phyloP scores from a whole-genome alignment of 2,797 vertebrate genomes.

The Otolemur crassicaudatus region DNA sequence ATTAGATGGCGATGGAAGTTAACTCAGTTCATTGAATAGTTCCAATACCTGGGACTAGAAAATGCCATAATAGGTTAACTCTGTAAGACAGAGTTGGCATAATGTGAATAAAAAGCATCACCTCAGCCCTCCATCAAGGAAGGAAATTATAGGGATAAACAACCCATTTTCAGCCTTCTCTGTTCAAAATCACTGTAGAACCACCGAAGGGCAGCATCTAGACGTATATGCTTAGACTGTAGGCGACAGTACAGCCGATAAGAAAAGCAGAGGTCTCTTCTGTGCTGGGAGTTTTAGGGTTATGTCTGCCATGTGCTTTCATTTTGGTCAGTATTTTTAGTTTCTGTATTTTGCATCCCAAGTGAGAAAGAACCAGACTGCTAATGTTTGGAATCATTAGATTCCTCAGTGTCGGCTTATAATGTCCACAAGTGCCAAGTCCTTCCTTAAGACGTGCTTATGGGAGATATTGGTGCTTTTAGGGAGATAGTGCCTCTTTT shows the following conservation, averaged over 20 bases:
- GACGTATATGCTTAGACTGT: background rate
- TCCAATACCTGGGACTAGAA: background rate
- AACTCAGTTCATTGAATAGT: constrained; percentile 13
- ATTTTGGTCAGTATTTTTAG: background rate
- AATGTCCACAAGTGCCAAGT: too few relatives aligned
- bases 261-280: background rate
- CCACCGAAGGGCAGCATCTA: background rate
- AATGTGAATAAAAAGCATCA: constrained; percentile 1
- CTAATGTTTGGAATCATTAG: background rate
- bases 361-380: background rate
- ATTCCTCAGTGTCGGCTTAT: too few relatives aligned
- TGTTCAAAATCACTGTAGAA: background rate
- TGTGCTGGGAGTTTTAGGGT: background rate
- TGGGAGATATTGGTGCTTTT: background rate
- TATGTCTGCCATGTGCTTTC: background rate
- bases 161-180: constrained; percentile 1
- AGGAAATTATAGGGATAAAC: constrained; percentile 55
- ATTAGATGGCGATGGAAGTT: constrained; percentile 27
- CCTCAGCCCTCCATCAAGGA: constrained; percentile 27
- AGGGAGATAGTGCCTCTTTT: background rate
- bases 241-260: background rate
- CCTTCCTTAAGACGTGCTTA: background rate
- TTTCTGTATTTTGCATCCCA: background rate
- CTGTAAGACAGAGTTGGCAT: background rate
- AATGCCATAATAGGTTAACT: background rate